These are phyloP conservation scores for Scopus umbretta DNA, from an alignment of 2,113 vertebrate genomes.

Conservation along the genomic window DNA sequence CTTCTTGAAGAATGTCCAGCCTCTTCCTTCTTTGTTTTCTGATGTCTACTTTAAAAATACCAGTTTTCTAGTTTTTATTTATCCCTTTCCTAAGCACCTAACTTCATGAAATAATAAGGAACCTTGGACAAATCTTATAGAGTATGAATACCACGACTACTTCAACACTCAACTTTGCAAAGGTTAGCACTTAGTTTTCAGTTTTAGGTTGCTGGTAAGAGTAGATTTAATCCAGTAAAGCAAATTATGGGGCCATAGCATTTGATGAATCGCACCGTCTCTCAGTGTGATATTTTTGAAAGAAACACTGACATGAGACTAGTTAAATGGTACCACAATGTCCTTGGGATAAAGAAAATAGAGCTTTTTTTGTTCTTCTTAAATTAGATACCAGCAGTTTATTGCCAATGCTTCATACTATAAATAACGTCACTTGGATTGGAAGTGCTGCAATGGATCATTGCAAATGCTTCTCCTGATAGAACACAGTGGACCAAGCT, in stretches of 20 bases:
- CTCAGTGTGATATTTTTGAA: neutral
- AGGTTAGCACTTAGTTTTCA: neutral
- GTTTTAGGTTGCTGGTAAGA: neutral
- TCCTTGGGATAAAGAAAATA: neutral
- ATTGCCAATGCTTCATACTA: neutral
- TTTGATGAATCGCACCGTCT: neutral
- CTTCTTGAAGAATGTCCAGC: too few relatives aligned
- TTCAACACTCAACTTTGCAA: neutral
- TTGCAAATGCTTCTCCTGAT: constrained; percentile 26
- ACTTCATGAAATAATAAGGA: neutral
- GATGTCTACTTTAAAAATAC: neutral
- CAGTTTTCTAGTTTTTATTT: neutral
- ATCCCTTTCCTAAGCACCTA: neutral
- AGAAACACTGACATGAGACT: neutral
- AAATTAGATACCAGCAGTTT: neutral
- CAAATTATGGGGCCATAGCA: neutral
- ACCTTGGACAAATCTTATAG: neutral
- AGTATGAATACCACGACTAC: neutral
- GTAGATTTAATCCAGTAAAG: neutral
- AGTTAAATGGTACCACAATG: neutral
- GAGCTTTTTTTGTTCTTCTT: neutral
- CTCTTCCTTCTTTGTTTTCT: neutral
- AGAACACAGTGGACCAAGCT: neutral
- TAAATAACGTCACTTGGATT: constrained; percentile 1
- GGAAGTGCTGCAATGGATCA: neutral